Conservation (phyloP, 2,797 vertebrate species). For the Microctenopoma lineatum region DNA sequence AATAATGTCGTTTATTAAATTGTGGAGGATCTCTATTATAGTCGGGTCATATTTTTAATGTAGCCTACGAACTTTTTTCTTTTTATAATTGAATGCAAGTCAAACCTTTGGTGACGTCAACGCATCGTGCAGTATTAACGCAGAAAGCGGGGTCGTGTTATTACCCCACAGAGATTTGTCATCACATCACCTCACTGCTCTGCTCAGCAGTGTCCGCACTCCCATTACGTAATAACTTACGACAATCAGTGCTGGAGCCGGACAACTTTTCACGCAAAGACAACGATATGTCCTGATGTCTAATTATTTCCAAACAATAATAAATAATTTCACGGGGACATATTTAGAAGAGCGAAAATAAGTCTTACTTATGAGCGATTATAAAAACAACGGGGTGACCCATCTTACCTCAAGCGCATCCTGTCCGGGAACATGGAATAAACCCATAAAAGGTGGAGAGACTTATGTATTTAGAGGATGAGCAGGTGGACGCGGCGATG, state of each 20-base stretch:
- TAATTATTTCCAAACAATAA: neutral
- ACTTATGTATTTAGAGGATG: conserved; percentile 36
- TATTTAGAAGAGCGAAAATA: rapidly evolving
- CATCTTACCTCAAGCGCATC: conserved; percentile 68
- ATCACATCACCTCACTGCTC: conserved; percentile 44
- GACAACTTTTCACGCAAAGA: conserved; percentile 63
- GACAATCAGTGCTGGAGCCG: conserved; percentile 35
- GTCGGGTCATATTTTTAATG: neutral
- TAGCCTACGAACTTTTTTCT: neutral
- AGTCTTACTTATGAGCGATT: neutral
- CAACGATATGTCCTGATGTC: neutral
- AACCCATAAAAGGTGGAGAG: conserved; percentile 18
- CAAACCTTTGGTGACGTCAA: neutral
- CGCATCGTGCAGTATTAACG: conserved; percentile 19
- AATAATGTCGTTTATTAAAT: too few relatives aligned
- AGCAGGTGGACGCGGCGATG: conserved; percentile 45
- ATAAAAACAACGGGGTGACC: neutral
- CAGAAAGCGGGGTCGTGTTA: conserved; percentile 26
- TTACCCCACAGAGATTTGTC: conserved; percentile 25
- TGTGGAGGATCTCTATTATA: neutral
- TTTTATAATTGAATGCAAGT: too few relatives aligned
- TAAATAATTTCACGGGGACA: neutral
- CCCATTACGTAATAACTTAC: conserved; percentile 71
- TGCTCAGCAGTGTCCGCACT: conserved; percentile 57
- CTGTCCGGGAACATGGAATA: conserved; percentile 14